Evolutionary conservation across 2,888 invertebrate species (phyloP), one percentile per base, ranked within the genome.

Genomic region (Teleiodes luculella): DNA sequence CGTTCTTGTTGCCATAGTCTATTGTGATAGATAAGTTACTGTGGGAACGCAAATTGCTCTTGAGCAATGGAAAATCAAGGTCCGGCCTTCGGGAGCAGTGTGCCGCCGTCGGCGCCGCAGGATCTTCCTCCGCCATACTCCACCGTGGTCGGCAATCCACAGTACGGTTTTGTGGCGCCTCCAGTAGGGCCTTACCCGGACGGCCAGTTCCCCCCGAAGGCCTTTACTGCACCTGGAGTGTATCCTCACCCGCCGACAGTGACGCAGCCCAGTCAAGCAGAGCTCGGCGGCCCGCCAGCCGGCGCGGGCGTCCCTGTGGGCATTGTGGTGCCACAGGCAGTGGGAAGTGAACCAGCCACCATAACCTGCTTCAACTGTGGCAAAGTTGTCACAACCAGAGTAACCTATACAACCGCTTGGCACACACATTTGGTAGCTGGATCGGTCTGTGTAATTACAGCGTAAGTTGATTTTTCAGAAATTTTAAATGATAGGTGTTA

Each of bases 71-170:
- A 82, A 55, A 76, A 66, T 60, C 71, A 74, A 66, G 77, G 72
- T 53, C 68, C 78, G 30, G 72, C 62, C 63, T 59, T 10, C 10
- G 50, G 18, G 37, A 24, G 14, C 18, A 35, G 60, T 57, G 67
- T 65, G 46, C 71, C 65, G 46, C 71, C 84, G 54, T 67, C 76
- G 54, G 82, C 78, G 37, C 74, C 81, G 43, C 81, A 82, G 59
- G 89, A 89, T 76, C 78, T 87, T 60, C 89, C 89, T 18, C 89
- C 89, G 24, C 88, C 89, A 2, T 89, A 89, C 64, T 83, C 88
- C 1, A 75, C 86, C 16, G 88, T 89, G 3, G 84, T 89, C 10
- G 81, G 84, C 5, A 86, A 83, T 64, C 78, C 81, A 18, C 84
- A 82, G 56, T 87, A 88, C 63, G 88, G 88, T 0, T 87, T 87